phyloP scores from a whole-genome alignment of 2,888 invertebrate genomes.

The Zootermopsis nevadensis region DNA sequence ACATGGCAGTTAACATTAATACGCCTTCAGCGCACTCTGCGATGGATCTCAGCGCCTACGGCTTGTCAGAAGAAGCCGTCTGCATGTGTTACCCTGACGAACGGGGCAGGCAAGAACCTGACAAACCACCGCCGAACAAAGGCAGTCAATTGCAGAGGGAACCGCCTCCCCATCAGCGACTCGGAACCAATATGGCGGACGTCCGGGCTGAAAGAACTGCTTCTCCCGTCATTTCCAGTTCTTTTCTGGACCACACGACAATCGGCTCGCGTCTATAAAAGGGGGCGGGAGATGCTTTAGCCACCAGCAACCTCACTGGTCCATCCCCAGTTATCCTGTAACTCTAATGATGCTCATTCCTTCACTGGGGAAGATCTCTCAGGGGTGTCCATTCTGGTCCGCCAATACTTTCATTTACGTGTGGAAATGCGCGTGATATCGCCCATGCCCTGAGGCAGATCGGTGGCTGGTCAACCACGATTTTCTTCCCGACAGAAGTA shows the following conservation, averaged over 20 bases:
- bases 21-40: too few relatives aligned
- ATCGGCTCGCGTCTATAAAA: not conserved
- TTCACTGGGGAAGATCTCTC: not conserved
- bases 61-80: too few relatives aligned
- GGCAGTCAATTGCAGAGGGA: not conserved
- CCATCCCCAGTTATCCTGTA: conserved; percentile 34
- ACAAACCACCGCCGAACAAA: not conserved
- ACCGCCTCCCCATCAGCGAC: not conserved
- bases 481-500: too few relatives aligned
- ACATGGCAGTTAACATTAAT: too few relatives aligned
- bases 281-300: conserved; percentile 4
- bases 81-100: too few relatives aligned
- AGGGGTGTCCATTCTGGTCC: conserved; percentile 5
- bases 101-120: too few relatives aligned
- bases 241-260: not conserved
- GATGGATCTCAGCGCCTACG: too few relatives aligned
- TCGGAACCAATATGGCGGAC: conserved; percentile 26
- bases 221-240: conserved; percentile 22
- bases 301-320: conserved; percentile 36
- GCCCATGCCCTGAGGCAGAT: too few relatives aligned
- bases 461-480: too few relatives aligned
- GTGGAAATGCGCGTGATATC: too few relatives aligned
- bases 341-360: conserved; percentile 36
- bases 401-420: too few relatives aligned
- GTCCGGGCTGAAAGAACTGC: conserved; percentile 20